Conservation (phyloP, 1,140 invertebrate species). For the Galleria mellonella region DNA sequence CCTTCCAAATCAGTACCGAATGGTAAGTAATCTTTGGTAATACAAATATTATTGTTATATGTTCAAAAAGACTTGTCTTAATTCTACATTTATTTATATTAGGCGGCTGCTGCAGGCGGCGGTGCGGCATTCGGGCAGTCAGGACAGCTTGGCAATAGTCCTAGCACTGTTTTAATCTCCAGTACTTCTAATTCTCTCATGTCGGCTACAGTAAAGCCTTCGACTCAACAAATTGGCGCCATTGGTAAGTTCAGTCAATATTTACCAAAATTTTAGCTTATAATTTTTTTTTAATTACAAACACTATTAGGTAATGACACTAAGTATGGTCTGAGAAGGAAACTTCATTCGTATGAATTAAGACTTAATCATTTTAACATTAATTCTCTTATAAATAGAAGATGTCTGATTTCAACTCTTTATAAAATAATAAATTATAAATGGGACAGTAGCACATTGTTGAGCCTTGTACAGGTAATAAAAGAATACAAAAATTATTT, state of each 20-base stretch:
- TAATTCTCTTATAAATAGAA: too few species aligned
- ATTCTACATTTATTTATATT: neutral
- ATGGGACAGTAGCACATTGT: too few species aligned
- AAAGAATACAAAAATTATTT: too few species aligned
- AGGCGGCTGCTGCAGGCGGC: constrained; percentile 73
- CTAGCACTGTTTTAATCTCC: constrained; percentile 91
- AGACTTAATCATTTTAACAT: too few species aligned
- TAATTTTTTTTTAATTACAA: too few species aligned
- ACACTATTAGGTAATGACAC: too few species aligned
- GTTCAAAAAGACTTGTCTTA: neutral
- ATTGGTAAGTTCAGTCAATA: constrained; percentile 75
- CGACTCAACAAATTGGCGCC: constrained; percentile 86
- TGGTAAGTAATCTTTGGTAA: constrained; percentile 71
- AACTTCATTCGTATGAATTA: too few species aligned
- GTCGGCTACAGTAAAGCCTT: constrained; percentile 91
- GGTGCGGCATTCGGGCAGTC: constrained; percentile 83
- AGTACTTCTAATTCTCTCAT: constrained; percentile 91
- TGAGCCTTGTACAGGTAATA: too few species aligned
- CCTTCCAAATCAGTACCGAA: constrained; percentile 83
- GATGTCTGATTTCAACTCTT: too few species aligned
- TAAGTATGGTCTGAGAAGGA: too few species aligned
- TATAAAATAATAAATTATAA: too few species aligned
- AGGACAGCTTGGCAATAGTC: constrained; percentile 86
- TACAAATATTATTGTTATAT: neutral
- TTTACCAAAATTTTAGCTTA: neutral